These are phyloP conservation scores for Eupelmus urozonus DNA, from an alignment of 2,888 invertebrate genomes.

Conservation along the genomic window DNA sequence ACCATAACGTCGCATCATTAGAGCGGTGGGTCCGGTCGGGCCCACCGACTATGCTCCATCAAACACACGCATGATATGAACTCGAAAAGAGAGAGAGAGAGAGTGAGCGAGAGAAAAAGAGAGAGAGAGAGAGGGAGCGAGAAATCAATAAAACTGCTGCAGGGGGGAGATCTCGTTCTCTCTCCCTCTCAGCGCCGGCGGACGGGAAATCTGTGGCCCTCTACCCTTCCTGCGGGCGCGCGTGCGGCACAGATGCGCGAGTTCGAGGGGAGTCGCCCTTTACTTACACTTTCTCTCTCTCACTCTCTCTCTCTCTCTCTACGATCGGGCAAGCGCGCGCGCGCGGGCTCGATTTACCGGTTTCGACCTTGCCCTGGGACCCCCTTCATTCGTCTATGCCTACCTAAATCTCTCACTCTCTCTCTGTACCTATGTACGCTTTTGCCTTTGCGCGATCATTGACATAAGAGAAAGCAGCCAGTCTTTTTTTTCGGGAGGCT, in stretches of 20 bases:
- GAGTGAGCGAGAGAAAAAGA: too few relatives aligned
- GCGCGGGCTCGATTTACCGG: conserved; percentile 43
- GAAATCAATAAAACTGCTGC: conserved; percentile 54
- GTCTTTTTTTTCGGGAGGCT: too few relatives aligned
- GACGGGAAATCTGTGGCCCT: conserved; percentile 13
- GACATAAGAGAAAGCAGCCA: too few relatives aligned
- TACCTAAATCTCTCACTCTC: too few relatives aligned
- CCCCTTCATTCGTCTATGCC: background rate
- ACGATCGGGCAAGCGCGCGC: background rate
- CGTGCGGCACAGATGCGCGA: conserved; percentile 47
- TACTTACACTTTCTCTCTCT: conserved; percentile 14
- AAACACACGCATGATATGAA: too few relatives aligned
- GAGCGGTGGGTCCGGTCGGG: too few relatives aligned
- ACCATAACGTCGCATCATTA: background rate
- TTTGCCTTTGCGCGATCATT: too few relatives aligned
- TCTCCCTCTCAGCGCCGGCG: background rate
- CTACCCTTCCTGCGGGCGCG: conserved; percentile 41
- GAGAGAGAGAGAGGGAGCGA: conserved; percentile 1
- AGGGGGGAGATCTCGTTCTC: background rate
- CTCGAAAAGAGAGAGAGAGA: too few relatives aligned
- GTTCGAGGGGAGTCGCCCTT: conserved; percentile 41
- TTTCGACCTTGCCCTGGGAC: conserved; percentile 35
- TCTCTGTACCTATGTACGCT: too few relatives aligned
- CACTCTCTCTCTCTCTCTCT: conserved; percentile 4
- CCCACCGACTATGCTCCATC: too few relatives aligned